Evolutionary conservation across 2,888 invertebrate species (phyloP).

Genomic region (Trichogramma evanescens): DNA sequence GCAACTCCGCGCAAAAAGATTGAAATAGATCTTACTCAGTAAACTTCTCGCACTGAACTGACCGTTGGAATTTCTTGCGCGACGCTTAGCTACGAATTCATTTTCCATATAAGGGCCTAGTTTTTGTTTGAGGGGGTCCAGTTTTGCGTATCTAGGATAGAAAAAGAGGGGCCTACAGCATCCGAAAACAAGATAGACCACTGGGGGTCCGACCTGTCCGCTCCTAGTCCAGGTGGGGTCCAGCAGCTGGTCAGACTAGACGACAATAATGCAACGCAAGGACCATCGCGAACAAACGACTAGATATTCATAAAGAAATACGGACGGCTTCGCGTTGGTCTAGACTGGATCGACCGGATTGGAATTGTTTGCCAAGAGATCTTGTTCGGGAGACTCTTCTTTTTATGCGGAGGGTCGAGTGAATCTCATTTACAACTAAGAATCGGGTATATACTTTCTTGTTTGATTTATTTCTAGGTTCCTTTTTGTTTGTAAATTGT

Average conservation of each 20-base stretch:
- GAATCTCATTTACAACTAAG: neutral
- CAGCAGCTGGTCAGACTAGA: neutral
- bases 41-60: no score
- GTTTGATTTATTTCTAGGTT: neutral
- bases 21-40: no score
- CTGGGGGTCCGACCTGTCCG: slow-evolving; percentile 39
- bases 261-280: no score
- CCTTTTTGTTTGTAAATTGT: neutral
- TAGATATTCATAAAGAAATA: neutral
- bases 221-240: slow-evolving; percentile 45
- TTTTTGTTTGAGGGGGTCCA: slow-evolving; percentile 3
- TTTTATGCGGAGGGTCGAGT: neutral
- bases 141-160: neutral
- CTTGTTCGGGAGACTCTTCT: slow-evolving; percentile 22
- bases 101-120: no score
- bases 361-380: slow-evolving; percentile 6
- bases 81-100: no score
- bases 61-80: no score
- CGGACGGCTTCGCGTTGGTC: slow-evolving; percentile 22
- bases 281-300: no score
- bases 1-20: no score
- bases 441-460: neutral
- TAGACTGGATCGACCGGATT: slow-evolving; percentile 15
- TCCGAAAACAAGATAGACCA: slow-evolving; percentile 38
- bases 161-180: slow-evolving; percentile 12